A percentile compares a stretch with the other conserved stretches of the same genome.
Conservation (phyloP, 2,113 vertebrate genomes). For the Mormoops blainvillei region DNA sequence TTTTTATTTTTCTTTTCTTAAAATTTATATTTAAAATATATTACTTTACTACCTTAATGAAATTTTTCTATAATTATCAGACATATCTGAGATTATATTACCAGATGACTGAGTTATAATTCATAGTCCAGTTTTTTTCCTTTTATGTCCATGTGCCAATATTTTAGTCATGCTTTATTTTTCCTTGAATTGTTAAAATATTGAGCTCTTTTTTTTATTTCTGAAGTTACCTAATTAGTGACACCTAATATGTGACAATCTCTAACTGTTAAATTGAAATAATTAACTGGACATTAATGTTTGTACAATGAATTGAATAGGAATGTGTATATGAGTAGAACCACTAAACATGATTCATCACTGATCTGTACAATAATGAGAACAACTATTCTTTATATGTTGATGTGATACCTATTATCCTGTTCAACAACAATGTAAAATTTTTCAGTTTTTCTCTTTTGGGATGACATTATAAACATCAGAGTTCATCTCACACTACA, state of each 20-base stretch:
- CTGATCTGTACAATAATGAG: not conserved
- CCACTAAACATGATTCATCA: not conserved
- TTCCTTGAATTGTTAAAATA: not conserved
- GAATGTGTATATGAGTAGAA: not conserved
- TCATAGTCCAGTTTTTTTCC: not conserved
- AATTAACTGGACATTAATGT: not conserved
- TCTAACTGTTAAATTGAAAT: not conserved
- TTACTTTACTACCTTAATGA: not conserved
- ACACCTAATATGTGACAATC: not conserved
- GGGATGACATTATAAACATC: not conserved
- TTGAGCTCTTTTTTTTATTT: not conserved
- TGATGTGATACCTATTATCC: not conserved
- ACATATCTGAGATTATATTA: not conserved
- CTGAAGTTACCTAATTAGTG: not conserved
- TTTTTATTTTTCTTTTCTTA: not conserved
- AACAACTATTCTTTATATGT: not conserved
- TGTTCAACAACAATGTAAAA: not conserved
- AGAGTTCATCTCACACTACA: not conserved
- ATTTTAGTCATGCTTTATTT: not conserved
- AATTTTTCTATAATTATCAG: not conserved
- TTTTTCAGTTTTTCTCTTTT: not conserved
- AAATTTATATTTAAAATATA: not conserved
- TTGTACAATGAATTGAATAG: not conserved
- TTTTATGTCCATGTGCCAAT: not conserved
- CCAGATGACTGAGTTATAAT: not conserved